Evolutionary conservation across 1,140 invertebrate species (phyloP).

Genomic region (Condylostylus longicornis): DNA sequence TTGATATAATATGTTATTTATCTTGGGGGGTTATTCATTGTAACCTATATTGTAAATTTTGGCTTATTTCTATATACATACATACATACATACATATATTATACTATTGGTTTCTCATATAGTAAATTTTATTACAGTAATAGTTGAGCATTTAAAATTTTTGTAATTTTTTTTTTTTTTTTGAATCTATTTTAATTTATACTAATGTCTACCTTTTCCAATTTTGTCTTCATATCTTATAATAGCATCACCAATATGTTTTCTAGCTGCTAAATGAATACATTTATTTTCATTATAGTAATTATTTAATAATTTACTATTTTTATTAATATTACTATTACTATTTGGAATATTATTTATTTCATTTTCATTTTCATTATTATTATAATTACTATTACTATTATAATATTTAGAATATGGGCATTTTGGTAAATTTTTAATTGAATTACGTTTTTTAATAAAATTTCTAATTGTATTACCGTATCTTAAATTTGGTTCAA

Average conservation of each 20-base stretch:
- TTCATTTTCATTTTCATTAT: slow-evolving; percentile 4
- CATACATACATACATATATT: too few relatives aligned
- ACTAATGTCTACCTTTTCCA: slow-evolving; percentile 22
- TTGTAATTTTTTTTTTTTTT: background rate
- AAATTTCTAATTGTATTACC: slow-evolving; percentile 19
- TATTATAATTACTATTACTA: slow-evolving; percentile 1
- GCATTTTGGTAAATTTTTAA: slow-evolving; percentile 2
- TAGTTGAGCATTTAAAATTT: too few relatives aligned
- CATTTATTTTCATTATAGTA: slow-evolving; percentile 15
- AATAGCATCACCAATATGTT: slow-evolving; percentile 30
- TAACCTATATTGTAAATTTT: too few relatives aligned
- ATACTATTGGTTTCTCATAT: too few relatives aligned
- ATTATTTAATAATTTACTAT: background rate
- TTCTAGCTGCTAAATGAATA: slow-evolving; percentile 28
- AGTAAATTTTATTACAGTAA: too few relatives aligned
- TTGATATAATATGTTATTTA: too few relatives aligned
- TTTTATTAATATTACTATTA: background rate
- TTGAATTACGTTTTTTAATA: slow-evolving; percentile 14
- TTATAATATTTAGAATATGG: background rate
- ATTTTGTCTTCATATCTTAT: slow-evolving; percentile 29
- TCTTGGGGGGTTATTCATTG: too few relatives aligned
- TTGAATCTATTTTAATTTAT: background rate
- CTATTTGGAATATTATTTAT: slow-evolving; percentile 2
- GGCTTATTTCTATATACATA: too few relatives aligned
- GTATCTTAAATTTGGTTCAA: slow-evolving; percentile 27